Base-by-base conservation (phyloP, 2,113 vertebrate species). In the Antennarius striatus region DNA sequence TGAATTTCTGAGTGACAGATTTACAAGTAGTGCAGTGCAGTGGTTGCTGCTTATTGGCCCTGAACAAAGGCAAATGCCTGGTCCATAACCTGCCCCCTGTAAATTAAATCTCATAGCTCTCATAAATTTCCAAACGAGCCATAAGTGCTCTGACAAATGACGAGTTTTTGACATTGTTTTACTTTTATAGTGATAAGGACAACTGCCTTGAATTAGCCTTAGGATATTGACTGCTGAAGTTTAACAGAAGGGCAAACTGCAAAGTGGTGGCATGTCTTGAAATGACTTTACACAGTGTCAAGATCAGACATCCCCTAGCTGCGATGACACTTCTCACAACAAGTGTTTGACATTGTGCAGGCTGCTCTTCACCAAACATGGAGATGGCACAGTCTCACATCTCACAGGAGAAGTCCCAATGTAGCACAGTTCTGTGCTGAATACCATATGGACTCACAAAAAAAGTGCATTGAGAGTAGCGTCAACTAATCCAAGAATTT, bases 101-200 rank as follows among this genome's bases (percentile, higher is more conserved):
- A 89, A 92, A 89, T 85, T 81, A 81, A 72, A 52, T 73, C 73
- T 81, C 81, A 86, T 80, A 76, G 68, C 77, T 68, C 52, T 57
- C 83, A 86, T 90, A 90, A 84, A 89, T 90, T 77, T 75, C 68
- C 61, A 56, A 32, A 46, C 45, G 59, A 84, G 68, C 63, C 76
- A 63, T 71, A 74, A 48, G 63, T 42, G 46, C 59, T 72, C 60
- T 73, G 76, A 82, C 80, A 77, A 47, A 68, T 15, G 55, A 60
- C 50, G 65, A 85, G 87, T 82, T 83, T 85, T 82, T 87, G 80
- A 85, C 86, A 85, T 84, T 82, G 82, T 81, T 75, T 77, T 68
- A 28, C 54, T 86, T 60, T 82, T 63, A 46, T 56, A 77, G 68
- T 75, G 64, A 85, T 83, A 75, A 81, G 84, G 79, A 83, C 83